These are phyloP conservation scores for Periophthalmodon schlosseri DNA, from an alignment of 2,113 vertebrate genomes.

Conservation along the genomic window DNA sequence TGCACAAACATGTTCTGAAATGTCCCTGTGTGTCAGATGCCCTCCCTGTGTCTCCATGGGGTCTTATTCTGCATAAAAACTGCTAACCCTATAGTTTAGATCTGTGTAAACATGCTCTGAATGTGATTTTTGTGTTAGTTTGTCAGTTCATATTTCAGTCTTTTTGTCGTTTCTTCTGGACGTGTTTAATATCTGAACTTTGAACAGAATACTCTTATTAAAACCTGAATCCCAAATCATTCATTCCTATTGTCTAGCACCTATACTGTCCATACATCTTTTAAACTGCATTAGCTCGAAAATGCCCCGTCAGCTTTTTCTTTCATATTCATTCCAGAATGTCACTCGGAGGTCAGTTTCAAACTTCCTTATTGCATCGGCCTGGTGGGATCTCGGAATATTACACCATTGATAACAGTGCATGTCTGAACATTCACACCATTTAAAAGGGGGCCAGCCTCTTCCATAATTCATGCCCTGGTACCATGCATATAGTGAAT, in stretches of 20 bases:
- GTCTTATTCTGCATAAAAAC: too few relatives aligned
- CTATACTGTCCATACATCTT: background rate
- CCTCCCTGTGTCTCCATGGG: too few relatives aligned
- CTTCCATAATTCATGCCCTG: conserved; percentile 55
- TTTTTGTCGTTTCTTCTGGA: too few relatives aligned
- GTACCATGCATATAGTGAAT: conserved; percentile 37
- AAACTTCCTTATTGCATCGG: conserved; percentile 15
- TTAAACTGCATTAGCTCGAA: background rate
- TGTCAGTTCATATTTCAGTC: too few relatives aligned
- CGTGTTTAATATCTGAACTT: too few relatives aligned
- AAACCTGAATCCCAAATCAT: too few relatives aligned
- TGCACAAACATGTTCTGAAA: too few relatives aligned
- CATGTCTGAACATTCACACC: conserved; percentile 41
- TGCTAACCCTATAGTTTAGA: too few relatives aligned
- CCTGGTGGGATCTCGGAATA: conserved; percentile 40
- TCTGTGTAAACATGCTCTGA: too few relatives aligned
- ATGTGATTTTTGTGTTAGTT: too few relatives aligned
- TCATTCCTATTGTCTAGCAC: background rate
- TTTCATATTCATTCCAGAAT: conserved; percentile 25
- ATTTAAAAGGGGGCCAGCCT: conserved; percentile 35
- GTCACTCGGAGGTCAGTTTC: conserved; percentile 35
- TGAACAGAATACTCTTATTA: too few relatives aligned
- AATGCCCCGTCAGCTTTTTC: background rate
- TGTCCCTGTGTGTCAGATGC: too few relatives aligned
- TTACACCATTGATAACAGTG: conserved; percentile 55